Evolutionary conservation across 2,888 invertebrate species (phyloP).

Genomic region (Lasius fuliginosus): DNA sequence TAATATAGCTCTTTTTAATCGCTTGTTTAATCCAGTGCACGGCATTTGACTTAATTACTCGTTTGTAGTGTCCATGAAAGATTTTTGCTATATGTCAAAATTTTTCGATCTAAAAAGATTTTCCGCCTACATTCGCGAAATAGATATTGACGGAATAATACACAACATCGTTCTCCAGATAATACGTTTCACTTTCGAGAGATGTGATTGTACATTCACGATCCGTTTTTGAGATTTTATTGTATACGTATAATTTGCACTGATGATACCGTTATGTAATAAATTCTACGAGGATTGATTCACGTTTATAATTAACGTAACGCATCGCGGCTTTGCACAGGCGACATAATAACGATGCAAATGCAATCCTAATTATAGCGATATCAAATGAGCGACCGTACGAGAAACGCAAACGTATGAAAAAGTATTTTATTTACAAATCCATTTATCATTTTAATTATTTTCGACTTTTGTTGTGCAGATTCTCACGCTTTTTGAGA

Average conservation of each 20-base stretch:
- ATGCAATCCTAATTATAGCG: constrained; percentile 3
- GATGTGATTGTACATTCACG: neutral
- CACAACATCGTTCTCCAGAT: neutral
- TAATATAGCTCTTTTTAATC: constrained; percentile 58
- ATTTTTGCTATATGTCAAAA: neutral
- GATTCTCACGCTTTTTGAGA: constrained; percentile 25
- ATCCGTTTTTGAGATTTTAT: constrained; percentile 16
- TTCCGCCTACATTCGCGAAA: neutral
- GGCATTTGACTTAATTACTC: neutral
- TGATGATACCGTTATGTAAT: constrained; percentile 16
- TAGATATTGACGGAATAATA: neutral
- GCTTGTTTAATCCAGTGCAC: constrained; percentile 48
- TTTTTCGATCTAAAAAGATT: neutral
- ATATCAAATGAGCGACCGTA: constrained; percentile 16
- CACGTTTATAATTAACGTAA: constrained; percentile 47
- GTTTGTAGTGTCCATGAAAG: neutral
- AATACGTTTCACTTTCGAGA: constrained; percentile 12
- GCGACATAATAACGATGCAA: constrained; percentile 31
- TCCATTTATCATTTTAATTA: neutral
- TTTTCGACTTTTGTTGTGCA: neutral
- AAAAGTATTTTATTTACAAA: neutral
- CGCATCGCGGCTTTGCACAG: constrained; percentile 29
- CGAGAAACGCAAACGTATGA: neutral
- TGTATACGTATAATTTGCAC: constrained; percentile 11
- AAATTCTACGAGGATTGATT: constrained; percentile 39